Percentiles rank a stretch among this genome's conserved stretches.
These are phyloP conservation scores for Semnopithecus entellus DNA, from an alignment of 2,113 vertebrate species.

Conservation along the genomic window DNA sequence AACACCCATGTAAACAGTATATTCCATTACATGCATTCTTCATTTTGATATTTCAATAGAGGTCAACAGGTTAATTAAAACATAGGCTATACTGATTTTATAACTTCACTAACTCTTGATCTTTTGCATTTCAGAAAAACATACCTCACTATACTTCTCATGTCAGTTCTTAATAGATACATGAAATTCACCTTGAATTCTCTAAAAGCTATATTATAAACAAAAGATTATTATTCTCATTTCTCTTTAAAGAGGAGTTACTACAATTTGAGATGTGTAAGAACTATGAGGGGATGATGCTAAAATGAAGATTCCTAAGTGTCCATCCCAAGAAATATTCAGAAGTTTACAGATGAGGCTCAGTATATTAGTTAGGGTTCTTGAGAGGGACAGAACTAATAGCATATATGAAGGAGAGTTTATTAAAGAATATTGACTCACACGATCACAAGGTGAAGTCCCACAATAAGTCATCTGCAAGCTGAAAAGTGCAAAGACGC, in stretches of 20 bases:
- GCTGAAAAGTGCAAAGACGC: no score
- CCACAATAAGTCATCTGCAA: no score
- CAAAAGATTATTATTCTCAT: neutral
- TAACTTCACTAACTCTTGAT: constrained; percentile 57
- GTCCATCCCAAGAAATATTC: neutral
- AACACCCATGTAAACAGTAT: neutral
- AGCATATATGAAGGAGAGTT: no score
- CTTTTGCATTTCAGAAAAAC: constrained; percentile 30
- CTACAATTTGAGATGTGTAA: neutral
- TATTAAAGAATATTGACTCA: no score
- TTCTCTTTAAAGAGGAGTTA: neutral
- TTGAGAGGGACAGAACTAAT: no score
- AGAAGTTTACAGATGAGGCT: neutral
- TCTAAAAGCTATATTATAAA: neutral
- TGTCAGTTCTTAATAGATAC: constrained; percentile 1
- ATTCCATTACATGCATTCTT: neutral
- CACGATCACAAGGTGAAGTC: no score
- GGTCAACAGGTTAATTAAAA: constrained; percentile 64
- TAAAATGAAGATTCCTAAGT: neutral
- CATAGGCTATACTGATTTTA: constrained; percentile 2
- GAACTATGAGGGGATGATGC: neutral
- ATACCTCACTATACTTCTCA: neutral
- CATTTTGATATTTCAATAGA: constrained; percentile 32
- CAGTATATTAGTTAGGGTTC: no score
- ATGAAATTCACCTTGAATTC: neutral